Evolutionary conservation across 2,797 vertebrate species (phyloP).

Genomic region (Cyprinella venusta): DNA sequence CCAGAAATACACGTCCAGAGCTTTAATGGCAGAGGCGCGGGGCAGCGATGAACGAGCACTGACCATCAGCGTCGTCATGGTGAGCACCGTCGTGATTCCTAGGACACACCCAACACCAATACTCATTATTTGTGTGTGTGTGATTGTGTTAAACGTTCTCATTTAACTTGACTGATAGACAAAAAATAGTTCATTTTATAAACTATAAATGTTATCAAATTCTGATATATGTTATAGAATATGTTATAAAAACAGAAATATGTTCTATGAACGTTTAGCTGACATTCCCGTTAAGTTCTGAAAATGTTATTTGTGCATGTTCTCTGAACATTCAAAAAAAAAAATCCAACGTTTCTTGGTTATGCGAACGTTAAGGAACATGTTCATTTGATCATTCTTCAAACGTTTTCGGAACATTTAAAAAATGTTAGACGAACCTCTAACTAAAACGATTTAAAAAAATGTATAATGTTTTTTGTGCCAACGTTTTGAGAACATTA

Average conservation of each 20-base stretch:
- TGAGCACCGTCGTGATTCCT: conserved; percentile 98
- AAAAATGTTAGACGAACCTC: background rate
- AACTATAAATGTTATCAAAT: background rate
- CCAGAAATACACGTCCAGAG: conserved; percentile 97
- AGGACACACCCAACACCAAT: conserved; percentile 22
- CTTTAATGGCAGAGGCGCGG: conserved; percentile 95
- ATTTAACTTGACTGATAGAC: background rate
- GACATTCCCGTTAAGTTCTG: background rate
- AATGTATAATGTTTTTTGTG: background rate
- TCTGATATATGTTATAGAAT: background rate
- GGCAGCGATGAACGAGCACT: conserved; percentile 94
- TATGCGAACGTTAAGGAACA: background rate
- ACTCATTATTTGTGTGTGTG: background rate
- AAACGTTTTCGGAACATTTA: background rate
- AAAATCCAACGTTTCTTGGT: background rate
- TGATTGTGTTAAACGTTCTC: background rate
- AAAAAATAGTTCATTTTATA: background rate
- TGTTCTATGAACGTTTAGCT: background rate
- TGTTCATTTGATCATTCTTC: background rate
- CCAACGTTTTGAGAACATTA: background rate
- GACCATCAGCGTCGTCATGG: conserved; percentile 98
- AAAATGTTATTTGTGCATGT: background rate
- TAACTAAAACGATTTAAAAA: background rate
- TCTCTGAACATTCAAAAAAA: background rate
- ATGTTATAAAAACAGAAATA: background rate